Conservation (phyloP, 2,113 vertebrate species). For the Lycaon pictus region DNA sequence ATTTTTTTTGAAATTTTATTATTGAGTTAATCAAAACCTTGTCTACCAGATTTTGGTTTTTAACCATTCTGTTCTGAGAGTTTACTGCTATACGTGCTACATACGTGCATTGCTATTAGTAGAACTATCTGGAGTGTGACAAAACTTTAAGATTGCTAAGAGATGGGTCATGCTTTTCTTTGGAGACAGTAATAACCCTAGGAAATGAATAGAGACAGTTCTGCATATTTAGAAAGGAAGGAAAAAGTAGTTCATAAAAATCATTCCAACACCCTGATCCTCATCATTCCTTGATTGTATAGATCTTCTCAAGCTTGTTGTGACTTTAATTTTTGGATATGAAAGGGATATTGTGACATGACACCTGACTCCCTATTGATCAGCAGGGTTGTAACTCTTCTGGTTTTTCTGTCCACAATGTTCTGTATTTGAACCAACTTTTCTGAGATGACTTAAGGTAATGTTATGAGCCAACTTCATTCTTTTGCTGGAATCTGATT, state of each 20-base stretch:
- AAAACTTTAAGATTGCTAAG: not conserved
- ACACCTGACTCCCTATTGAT: not conserved
- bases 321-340: slow-evolving; percentile 11
- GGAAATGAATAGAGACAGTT: not conserved
- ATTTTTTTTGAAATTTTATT: slow-evolving; percentile 22
- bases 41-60: slow-evolving; percentile 9
- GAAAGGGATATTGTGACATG: not conserved
- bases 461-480: slow-evolving; percentile 25
- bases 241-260: not conserved
- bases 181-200: slow-evolving; percentile 34
- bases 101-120: not conserved
- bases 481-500: slow-evolving; percentile 25
- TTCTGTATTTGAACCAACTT: slow-evolving; percentile 41
- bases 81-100: not conserved
- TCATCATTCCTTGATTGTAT: not conserved
- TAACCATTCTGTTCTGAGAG: slow-evolving; percentile 19
- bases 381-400: not conserved
- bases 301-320: not conserved
- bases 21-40: slow-evolving; percentile 40
- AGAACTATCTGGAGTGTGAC: not conserved
- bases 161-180: slow-evolving; percentile 41
- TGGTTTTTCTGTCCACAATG: slow-evolving; percentile 15
- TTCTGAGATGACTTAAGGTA: slow-evolving; percentile 42
- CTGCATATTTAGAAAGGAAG: not conserved
- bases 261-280: not conserved